A percentile compares a stretch with the other conserved stretches of the same genome.
These are phyloP conservation scores for Polypterus bichir DNA, from an alignment of 2,113 vertebrate species.

Conservation along the genomic window DNA sequence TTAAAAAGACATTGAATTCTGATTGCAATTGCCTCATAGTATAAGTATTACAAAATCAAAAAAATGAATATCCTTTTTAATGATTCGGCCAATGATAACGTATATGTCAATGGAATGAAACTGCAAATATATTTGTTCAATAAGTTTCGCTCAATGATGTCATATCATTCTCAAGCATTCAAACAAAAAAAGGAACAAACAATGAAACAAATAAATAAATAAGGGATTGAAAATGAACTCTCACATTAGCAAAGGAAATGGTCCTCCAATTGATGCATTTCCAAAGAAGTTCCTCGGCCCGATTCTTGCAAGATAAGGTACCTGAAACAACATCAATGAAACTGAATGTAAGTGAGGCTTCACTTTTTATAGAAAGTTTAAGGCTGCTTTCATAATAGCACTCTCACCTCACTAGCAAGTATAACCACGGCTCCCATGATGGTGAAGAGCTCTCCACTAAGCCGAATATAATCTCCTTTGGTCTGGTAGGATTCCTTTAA, in stretches of 20 bases:
- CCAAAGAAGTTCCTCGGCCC: conserved; percentile 16
- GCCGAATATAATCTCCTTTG: conserved; percentile 16
- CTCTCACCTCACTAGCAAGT: conserved; percentile 13
- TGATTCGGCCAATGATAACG: background rate
- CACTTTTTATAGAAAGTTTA: conserved; percentile 10
- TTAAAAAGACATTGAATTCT: too few species aligned
- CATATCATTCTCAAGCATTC: too few species aligned
- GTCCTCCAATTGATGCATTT: conserved; percentile 15
- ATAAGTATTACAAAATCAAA: too few species aligned
- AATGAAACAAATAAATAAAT: too few species aligned
- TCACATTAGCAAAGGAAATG: conserved; percentile 18
- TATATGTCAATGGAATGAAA: conserved; percentile 16
- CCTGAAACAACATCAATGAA: background rate
- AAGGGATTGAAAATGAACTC: background rate
- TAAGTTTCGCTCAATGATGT: too few species aligned
- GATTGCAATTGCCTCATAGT: too few species aligned
- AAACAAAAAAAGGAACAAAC: too few species aligned
- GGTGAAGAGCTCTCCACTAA: conserved; percentile 17
- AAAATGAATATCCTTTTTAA: conserved; percentile 13
- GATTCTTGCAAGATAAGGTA: conserved; percentile 14
- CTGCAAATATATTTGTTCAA: too few species aligned
- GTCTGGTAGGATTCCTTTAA: conserved; percentile 14
- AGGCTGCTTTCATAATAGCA: background rate
- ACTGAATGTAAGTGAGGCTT: background rate
- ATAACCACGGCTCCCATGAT: conserved; percentile 17